Base-by-base conservation (phyloP, 2,797 vertebrate genomes). In the Hippopotamyrus pictus region DNA sequence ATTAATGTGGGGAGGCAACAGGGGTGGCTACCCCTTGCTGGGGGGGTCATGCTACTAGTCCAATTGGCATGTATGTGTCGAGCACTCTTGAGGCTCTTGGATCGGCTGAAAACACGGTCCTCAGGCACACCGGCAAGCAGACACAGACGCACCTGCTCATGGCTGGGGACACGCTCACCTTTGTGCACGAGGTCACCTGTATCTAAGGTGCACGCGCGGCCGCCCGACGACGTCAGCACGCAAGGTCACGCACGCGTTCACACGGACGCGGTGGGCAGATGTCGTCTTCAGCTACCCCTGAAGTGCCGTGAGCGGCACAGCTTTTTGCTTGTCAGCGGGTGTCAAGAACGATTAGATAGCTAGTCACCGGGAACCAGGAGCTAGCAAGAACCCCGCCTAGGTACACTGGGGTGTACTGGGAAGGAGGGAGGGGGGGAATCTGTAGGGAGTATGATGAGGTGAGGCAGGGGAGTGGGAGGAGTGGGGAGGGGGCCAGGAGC, bases 311-410 rank as follows among this genome's bases (percentile, higher is more conserved):
- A 33, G 22, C 84, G 37, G 85, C 53, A 37, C 53, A 11, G 50
- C 3, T 86, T 59, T 11, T 41, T 25, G 89, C 94, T 90, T 94
- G 92, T 95, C 95, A 95, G 95, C 95, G 92, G 92, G 92, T 94
- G 94, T 94, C 91, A 95, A 94, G 94, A 95, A 94, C 92, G 91
- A 95, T 95, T 95, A 94, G 93, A 91, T 93, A 93, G 91, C 91
- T 91, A 95, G 92, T 94, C 93, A 92, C 90, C 92, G 88, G 92
- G 93, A 95, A 94, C 94, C 91, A 86, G 91, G 91, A 91, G 91
- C 82, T 94, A 19, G 91, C 89, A 90, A 85, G 93, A 92, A 91
- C 91, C 65, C 14, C 41, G 5, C 17, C 29, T 14, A 57, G 33
- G 41, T 57, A 33, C 19, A 37, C 46, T 50, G 50, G 85, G 85